Evolutionary conservation across 2,113 vertebrate species (phyloP).

Genomic region (Sminthopsis crassicaudata): DNA sequence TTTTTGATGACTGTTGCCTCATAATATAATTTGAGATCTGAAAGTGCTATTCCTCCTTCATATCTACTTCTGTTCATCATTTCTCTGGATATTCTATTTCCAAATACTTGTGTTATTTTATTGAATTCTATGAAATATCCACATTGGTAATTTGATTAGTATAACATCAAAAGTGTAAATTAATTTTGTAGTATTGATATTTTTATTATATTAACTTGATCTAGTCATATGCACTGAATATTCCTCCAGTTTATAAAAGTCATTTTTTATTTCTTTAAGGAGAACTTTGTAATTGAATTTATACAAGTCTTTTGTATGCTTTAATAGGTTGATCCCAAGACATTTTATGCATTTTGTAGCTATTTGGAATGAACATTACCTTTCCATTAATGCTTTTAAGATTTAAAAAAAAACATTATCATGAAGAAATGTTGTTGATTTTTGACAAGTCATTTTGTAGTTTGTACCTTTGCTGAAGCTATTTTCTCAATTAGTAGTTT

Average conservation of each 20-base stretch:
- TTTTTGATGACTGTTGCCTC: neutral
- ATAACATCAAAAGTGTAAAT: neutral
- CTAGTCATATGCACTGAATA: neutral
- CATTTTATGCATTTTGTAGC: neutral
- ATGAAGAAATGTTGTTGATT: neutral
- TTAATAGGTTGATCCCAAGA: neutral
- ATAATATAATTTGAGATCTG: neutral
- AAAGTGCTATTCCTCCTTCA: neutral
- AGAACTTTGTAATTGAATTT: neutral
- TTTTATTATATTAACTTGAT: neutral
- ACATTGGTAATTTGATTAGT: neutral
- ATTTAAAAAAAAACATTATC: neutral
- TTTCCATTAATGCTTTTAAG: neutral
- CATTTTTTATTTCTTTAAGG: neutral
- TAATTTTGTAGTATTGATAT: neutral
- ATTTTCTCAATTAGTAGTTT: neutral
- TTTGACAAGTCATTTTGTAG: neutral
- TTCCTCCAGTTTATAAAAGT: neutral
- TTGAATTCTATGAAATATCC: neutral
- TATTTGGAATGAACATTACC: neutral
- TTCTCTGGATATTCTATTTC: neutral
- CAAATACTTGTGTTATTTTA: neutral
- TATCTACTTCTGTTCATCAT: neutral
- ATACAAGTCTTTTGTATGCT: neutral
- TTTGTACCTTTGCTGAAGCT: neutral